Conservation (phyloP, 1,140 invertebrate species). For the Sarcophaga peregrina region DNA sequence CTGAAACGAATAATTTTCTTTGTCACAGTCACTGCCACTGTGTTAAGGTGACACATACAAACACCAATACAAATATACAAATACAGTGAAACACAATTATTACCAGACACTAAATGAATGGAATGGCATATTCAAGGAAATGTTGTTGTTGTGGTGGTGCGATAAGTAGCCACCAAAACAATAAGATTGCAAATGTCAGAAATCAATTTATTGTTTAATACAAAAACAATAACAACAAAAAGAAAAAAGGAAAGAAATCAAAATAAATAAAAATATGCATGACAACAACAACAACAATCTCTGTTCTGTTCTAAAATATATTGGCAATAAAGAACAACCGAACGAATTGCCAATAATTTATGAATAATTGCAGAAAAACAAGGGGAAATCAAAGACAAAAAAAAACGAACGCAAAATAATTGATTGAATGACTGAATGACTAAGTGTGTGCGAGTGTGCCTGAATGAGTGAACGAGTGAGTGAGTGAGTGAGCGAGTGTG, state of each 20-base stretch:
- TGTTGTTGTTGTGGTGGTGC: too few species aligned
- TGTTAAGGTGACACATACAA: not conserved
- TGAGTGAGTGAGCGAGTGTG: not conserved
- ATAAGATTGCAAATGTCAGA: not conserved
- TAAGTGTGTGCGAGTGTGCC: constrained; percentile 4
- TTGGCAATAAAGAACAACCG: constrained; percentile 17
- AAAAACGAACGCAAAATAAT: too few species aligned
- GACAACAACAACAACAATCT: not conserved
- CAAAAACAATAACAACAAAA: not conserved
- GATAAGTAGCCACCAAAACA: not conserved
- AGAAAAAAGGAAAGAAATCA: not conserved
- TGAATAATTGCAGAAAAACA: not conserved
- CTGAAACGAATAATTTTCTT: not conserved
- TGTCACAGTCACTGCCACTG: constrained; percentile 15
- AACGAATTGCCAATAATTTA: not conserved
- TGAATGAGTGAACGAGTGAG: not conserved
- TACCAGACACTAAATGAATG: too few species aligned
- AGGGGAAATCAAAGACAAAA: too few species aligned
- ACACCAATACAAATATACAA: not conserved
- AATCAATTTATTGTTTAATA: not conserved
- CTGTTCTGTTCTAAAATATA: not conserved
- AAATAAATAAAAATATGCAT: constrained; percentile 4
- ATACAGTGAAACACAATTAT: not conserved
- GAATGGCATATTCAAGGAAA: not conserved
- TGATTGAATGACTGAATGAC: too few species aligned